phyloP scores from a whole-genome alignment of 2,797 vertebrate genomes.

The Spinus pinus region DNA sequence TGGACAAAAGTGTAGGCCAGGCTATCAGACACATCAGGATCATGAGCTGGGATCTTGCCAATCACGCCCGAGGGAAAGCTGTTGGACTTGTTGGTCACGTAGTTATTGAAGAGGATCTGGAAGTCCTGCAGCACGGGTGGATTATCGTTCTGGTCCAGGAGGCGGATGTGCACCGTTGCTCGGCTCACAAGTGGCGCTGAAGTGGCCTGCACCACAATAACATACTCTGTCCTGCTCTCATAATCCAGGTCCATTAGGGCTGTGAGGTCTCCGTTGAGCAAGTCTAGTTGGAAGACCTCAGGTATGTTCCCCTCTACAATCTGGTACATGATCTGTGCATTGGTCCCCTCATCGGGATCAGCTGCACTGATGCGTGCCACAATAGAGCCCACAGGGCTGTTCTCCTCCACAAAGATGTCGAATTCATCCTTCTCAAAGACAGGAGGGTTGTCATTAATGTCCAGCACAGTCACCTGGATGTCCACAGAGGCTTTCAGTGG shows the following conservation, averaged over 20 bases:
- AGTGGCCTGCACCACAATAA: conserved; percentile 96
- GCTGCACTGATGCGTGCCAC: conserved; percentile 88
- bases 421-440: conserved; percentile 94
- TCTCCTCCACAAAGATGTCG: conserved; percentile 90
- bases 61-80: conserved; percentile 95
- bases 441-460: conserved; percentile 96
- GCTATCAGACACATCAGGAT: conserved; percentile 93
- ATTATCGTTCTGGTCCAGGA: conserved; percentile 94
- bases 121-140: conserved; percentile 88
- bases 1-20: conserved; percentile 89
- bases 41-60: conserved; percentile 91
- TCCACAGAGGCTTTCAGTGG: conserved; percentile 87
- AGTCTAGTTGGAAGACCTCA: conserved; percentile 93
- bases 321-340: conserved; percentile 98
- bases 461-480: conserved; percentile 87
- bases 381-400: conserved; percentile 90
- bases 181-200: conserved; percentile 95
- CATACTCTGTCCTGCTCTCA: conserved; percentile 87
- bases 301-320: conserved; percentile 96
- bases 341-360: conserved; percentile 93
- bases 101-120: conserved; percentile 99
- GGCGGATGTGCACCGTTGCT: conserved; percentile 88
- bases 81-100: conserved; percentile 95
- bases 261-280: conserved; percentile 91
- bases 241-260: conserved; percentile 93